Conservation (phyloP, 1,140 invertebrate genomes). For the Euglossa dilemma region DNA sequence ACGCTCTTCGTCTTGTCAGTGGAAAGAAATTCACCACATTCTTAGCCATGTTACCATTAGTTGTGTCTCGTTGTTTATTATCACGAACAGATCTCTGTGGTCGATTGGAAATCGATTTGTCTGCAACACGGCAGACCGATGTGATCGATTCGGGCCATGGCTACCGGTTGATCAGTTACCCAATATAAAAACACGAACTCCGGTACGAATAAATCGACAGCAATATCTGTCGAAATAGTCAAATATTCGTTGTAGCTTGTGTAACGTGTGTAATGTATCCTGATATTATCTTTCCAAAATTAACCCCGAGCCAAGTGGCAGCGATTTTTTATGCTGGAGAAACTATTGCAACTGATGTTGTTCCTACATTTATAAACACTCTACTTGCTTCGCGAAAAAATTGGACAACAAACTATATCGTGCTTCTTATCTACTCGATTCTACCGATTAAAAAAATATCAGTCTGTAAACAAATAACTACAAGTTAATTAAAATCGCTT, state of each 20-base stretch:
- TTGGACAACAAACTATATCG: too few relatives aligned
- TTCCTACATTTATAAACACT: too few relatives aligned
- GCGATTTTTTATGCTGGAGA: too few relatives aligned
- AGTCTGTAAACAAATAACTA: too few relatives aligned
- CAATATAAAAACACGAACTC: not conserved
- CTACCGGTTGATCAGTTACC: conserved; percentile 18
- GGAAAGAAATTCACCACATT: conserved; percentile 22
- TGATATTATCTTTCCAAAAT: not conserved
- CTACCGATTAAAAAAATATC: too few relatives aligned
- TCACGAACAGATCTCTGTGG: conserved; percentile 14
- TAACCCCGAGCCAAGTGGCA: too few relatives aligned
- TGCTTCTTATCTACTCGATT: too few relatives aligned
- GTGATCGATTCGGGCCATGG: not conserved
- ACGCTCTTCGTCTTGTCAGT: conserved; percentile 33
- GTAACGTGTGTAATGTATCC: not conserved
- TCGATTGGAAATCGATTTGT: conserved; percentile 25
- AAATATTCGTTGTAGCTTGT: not conserved
- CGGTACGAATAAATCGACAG: too few relatives aligned
- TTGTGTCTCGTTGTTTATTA: conserved; percentile 7
- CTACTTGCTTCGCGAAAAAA: too few relatives aligned
- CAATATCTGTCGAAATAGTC: not conserved
- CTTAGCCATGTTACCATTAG: conserved; percentile 6
- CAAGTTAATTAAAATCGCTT: too few relatives aligned
- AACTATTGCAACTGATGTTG: too few relatives aligned
- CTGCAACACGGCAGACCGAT: conserved; percentile 9